phyloP scores from a whole-genome alignment of 2,797 vertebrate species.

The Taeniopygia guttata region DNA sequence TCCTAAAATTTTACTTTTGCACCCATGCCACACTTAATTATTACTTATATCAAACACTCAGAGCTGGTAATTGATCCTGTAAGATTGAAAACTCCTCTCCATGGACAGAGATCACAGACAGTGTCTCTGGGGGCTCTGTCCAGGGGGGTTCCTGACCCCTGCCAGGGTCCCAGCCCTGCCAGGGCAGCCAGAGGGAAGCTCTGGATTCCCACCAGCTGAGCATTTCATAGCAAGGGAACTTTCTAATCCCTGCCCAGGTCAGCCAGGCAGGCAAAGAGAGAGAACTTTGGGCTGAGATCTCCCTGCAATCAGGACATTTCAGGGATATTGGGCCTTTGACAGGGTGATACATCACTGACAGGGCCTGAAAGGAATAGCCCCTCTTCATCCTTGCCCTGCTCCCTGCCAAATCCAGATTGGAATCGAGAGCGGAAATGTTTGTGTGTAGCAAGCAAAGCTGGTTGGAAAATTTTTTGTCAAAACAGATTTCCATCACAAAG shows the following conservation, averaged over 20 bases:
- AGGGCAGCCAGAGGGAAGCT: too few species aligned
- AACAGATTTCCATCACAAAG: constrained; percentile 55
- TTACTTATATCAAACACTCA: too few species aligned
- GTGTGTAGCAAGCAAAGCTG: not conserved
- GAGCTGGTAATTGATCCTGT: too few species aligned
- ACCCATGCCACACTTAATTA: too few species aligned
- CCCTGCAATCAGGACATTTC: not conserved
- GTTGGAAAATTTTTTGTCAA: constrained; percentile 46
- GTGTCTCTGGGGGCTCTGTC: too few species aligned
- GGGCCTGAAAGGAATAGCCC: not conserved
- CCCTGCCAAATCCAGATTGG: constrained; percentile 39
- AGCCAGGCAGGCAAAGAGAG: not conserved
- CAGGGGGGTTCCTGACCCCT: too few species aligned
- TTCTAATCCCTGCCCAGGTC: not conserved
- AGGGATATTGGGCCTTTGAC: not conserved
- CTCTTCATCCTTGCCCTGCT: not conserved
- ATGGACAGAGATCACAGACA: too few species aligned
- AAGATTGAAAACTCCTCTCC: too few species aligned
- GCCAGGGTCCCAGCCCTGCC: too few species aligned
- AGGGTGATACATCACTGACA: not conserved
- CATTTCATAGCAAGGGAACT: not conserved
- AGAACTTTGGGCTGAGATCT: not conserved
- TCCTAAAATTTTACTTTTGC: too few species aligned
- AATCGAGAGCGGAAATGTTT: constrained; percentile 27
- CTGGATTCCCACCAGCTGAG: too few species aligned